These are phyloP conservation scores for Xyrauchen texanus DNA, from an alignment of 2,113 vertebrate genomes.

Conservation along the genomic window DNA sequence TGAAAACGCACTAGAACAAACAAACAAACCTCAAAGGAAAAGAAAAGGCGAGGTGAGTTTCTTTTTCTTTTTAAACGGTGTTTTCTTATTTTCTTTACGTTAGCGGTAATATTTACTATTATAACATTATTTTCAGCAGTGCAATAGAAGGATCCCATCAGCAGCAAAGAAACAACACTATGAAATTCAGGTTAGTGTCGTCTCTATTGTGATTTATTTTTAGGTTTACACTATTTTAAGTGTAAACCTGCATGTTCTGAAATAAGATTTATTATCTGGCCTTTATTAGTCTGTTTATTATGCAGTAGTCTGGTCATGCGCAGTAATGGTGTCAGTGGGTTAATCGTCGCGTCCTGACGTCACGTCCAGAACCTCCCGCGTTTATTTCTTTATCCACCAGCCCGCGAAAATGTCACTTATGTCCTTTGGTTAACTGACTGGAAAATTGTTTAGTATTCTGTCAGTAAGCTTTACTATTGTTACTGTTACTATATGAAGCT, in stretches of 20 bases:
- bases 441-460: neutral
- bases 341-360: slow-evolving; percentile 44
- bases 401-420: slow-evolving; percentile 51
- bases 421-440: slow-evolving; percentile 22
- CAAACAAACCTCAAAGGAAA: slow-evolving; percentile 71
- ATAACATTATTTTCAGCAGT: slow-evolving; percentile 70
- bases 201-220: no score
- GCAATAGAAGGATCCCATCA: slow-evolving; percentile 77
- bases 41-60: slow-evolving; percentile 82
- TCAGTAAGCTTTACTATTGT: neutral
- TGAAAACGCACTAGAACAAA: slow-evolving; percentile 62
- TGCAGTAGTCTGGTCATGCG: slow-evolving; percentile 3
- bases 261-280: no score
- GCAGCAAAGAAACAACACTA: slow-evolving; percentile 86
- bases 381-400: slow-evolving; percentile 35
- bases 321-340: slow-evolving; percentile 53
- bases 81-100: neutral
- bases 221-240: no score
- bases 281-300: neutral
- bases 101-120: neutral
- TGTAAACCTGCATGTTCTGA: no score
- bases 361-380: slow-evolving; percentile 47
- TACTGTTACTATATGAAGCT: neutral
- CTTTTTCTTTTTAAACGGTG: neutral
- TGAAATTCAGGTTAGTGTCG: slow-evolving; percentile 87